phyloP scores from a whole-genome alignment of 2,797 vertebrate species.

The Hippoglossus hippoglossus region DNA sequence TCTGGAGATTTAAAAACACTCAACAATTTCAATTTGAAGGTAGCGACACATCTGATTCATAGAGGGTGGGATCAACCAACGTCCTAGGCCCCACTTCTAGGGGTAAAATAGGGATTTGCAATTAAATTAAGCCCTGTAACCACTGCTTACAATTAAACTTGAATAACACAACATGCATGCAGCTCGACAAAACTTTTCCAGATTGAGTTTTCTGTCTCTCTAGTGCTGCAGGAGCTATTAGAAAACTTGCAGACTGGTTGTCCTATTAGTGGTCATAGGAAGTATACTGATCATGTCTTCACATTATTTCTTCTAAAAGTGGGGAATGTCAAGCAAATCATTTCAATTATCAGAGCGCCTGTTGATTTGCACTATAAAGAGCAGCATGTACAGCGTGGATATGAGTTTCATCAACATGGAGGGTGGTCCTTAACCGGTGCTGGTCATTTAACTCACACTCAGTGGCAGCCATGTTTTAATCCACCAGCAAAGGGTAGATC shows the following conservation, averaged over 20 bases:
- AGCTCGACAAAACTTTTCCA: constrained; percentile 9
- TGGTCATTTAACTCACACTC: constrained; percentile 67
- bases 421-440: constrained; percentile 71
- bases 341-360: constrained; percentile 66
- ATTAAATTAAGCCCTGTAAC: neutral
- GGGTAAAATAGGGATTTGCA: neutral
- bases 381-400: constrained; percentile 45
- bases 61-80: neutral
- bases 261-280: constrained; percentile 52
- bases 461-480: constrained; percentile 73
- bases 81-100: neutral
- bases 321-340: constrained; percentile 73
- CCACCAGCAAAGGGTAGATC: constrained; percentile 70
- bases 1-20: no score
- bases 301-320: constrained; percentile 59
- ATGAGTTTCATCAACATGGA: constrained; percentile 69
- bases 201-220: neutral
- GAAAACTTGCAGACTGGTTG: constrained; percentile 28
- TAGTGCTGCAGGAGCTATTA: constrained; percentile 4
- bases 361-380: constrained; percentile 76
- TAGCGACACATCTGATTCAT: no score
- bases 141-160: neutral
- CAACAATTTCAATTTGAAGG: no score
- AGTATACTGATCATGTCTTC: constrained; percentile 61
- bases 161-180: neutral